Evolutionary conservation across 2,888 invertebrate species (phyloP).

Genomic region (Rhingia campestris): DNA sequence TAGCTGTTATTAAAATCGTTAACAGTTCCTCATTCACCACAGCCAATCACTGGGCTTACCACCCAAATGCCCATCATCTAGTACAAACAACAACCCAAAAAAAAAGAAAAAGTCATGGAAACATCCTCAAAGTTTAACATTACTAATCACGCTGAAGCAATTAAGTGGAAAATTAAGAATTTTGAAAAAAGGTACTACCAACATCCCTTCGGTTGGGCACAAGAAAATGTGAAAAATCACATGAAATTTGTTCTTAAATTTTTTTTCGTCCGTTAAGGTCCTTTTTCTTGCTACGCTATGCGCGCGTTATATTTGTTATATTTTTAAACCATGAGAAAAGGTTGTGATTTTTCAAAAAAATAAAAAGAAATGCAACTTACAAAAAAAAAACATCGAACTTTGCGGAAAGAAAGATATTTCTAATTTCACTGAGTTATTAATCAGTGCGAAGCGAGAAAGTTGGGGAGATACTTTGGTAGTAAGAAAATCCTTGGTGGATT

Average conservation of each 20-base stretch:
- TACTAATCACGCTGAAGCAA: constrained; percentile 74
- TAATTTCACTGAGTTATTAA: constrained; percentile 74
- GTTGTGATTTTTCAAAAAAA: constrained; percentile 73
- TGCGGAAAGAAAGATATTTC: constrained; percentile 73
- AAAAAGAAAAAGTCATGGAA: constrained; percentile 66
- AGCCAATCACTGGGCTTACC: not conserved
- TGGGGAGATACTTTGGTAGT: constrained; percentile 42
- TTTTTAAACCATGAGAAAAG: constrained; percentile 49
- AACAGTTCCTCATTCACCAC: constrained; percentile 39
- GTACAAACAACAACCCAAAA: constrained; percentile 21
- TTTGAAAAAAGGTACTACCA: constrained; percentile 65
- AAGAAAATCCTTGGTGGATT: constrained; percentile 48
- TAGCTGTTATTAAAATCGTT: constrained; percentile 73
- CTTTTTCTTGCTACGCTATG: constrained; percentile 34
- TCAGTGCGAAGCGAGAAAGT: constrained; percentile 60
- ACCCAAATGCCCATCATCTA: constrained; percentile 9
- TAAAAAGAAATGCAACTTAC: constrained; percentile 29
- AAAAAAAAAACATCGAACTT: constrained; percentile 56
- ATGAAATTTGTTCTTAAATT: constrained; percentile 68
- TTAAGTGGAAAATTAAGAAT: constrained; percentile 75
- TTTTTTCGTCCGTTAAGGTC: constrained; percentile 9
- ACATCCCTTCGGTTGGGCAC: constrained; percentile 54
- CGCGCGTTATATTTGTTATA: constrained; percentile 18
- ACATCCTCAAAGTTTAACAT: constrained; percentile 72
- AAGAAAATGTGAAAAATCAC: constrained; percentile 71